A percentile compares a stretch with the other conserved stretches of the same genome.
phyloP scores from a whole-genome alignment of 2,797 vertebrate genomes.

The Artibeus lituratus region DNA sequence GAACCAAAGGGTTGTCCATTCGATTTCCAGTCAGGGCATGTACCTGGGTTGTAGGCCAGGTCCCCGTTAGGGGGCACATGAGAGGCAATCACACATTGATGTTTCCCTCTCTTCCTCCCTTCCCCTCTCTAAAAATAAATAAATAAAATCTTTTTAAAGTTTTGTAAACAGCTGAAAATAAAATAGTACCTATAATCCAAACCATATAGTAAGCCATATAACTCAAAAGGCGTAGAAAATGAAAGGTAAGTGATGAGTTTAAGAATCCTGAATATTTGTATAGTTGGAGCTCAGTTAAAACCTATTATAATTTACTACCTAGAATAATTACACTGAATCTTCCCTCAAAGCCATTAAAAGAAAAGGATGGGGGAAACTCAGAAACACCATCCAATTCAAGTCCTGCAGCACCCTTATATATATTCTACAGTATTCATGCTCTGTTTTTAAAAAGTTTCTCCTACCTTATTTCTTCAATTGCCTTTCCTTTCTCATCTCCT shows the following conservation, averaged over 20 bases:
- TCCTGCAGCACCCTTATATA: not conserved
- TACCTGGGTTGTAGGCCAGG: too few species aligned
- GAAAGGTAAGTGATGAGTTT: not conserved
- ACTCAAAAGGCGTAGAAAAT: not conserved
- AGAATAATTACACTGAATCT: not conserved
- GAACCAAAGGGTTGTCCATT: too few species aligned
- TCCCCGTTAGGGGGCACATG: too few species aligned
- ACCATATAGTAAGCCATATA: not conserved
- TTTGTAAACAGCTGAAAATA: too few species aligned
- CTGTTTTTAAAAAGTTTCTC: not conserved
- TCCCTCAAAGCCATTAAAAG: not conserved
- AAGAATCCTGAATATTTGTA: not conserved
- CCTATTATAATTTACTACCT: not conserved
- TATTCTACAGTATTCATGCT: not conserved
- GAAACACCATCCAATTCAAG: not conserved
- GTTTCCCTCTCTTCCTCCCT: too few species aligned
- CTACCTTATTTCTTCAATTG: not conserved
- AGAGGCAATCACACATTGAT: too few species aligned
- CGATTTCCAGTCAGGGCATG: too few species aligned
- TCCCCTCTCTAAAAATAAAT: too few species aligned
- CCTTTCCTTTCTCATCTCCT: not conserved
- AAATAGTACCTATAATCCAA: not conserved
- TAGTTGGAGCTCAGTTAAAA: not conserved
- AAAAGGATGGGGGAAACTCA: not conserved
- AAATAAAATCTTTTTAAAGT: too few species aligned